These are phyloP conservation scores for Cosmia trapezina DNA, from an alignment of 2,888 invertebrate genomes.

Conservation along the genomic window DNA sequence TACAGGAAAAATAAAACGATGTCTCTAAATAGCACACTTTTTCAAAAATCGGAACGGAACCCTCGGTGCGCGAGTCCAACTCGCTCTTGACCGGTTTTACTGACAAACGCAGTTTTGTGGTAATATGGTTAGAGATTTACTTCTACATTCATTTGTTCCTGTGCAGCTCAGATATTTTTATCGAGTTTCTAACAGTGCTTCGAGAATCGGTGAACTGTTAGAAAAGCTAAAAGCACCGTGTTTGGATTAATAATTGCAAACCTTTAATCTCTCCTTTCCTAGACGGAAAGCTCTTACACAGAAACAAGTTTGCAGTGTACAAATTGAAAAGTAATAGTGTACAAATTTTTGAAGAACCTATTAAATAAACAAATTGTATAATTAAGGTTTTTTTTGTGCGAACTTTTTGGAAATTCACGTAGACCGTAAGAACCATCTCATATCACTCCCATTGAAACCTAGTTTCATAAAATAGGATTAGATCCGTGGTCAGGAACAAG, in stretches of 20 bases:
- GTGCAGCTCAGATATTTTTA: neutral
- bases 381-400: neutral
- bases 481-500: neutral
- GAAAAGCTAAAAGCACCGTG: neutral
- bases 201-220: neutral
- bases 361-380: neutral
- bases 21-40: no score
- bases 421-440: no score
- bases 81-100: no score
- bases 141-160: neutral
- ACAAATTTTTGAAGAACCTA: no score
- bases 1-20: no score
- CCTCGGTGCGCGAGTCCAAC: no score
- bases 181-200: neutral
- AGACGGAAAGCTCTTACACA: neutral
- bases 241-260: neutral
- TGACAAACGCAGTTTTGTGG: no score
- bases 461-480: no score
- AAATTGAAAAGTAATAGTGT: no score
- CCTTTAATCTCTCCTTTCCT: neutral
- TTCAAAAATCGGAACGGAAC: no score
- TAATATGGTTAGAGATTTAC: neutral
- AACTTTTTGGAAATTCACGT: neutral
- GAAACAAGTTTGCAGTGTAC: neutral
- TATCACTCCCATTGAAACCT: neutral